A percentile compares a stretch with the other conserved stretches of the same genome.
These are phyloP conservation scores for Spatula versicolor DNA, from an alignment of 2,797 vertebrate species.

Conservation along the genomic window DNA sequence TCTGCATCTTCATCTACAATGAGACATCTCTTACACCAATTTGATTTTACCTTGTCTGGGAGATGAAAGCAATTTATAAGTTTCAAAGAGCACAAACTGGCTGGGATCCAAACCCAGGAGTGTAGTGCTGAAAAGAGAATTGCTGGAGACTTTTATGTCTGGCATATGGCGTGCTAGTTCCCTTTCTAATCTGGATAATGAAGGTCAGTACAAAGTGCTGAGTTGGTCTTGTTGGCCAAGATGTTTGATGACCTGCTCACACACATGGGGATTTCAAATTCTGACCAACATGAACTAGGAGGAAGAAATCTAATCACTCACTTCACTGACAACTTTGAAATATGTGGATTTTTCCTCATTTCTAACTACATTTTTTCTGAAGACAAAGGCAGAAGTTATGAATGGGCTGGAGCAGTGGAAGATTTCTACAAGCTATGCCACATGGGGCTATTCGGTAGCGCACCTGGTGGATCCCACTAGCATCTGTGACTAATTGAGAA, in stretches of 20 bases:
- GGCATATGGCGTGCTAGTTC: constrained; percentile 60
- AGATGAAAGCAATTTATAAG: constrained; percentile 75
- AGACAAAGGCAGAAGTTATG: neutral
- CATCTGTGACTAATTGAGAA: constrained; percentile 65
- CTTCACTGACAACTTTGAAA: neutral
- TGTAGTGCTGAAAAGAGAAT: constrained; percentile 48
- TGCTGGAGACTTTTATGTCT: constrained; percentile 58
- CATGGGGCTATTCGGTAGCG: neutral
- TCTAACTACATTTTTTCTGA: neutral
- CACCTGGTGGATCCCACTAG: constrained; percentile 60
- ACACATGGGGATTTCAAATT: constrained; percentile 16
- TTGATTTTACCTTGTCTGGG: constrained; percentile 72
- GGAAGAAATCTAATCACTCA: constrained; percentile 2
- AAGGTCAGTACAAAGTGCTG: constrained; percentile 59
- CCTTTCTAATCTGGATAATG: constrained; percentile 55
- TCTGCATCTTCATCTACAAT: constrained; percentile 68
- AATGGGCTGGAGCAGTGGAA: neutral
- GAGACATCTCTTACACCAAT: constrained; percentile 54
- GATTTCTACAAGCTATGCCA: neutral
- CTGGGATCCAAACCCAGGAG: constrained; percentile 65
- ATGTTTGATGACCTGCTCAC: neutral
- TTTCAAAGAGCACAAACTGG: constrained; percentile 68
- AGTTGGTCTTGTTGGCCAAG: constrained; percentile 58
- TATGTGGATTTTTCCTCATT: neutral
- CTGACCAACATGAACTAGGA: neutral